Base-by-base conservation (phyloP, 2,888 invertebrate genomes). In the Acleris cristana region DNA sequence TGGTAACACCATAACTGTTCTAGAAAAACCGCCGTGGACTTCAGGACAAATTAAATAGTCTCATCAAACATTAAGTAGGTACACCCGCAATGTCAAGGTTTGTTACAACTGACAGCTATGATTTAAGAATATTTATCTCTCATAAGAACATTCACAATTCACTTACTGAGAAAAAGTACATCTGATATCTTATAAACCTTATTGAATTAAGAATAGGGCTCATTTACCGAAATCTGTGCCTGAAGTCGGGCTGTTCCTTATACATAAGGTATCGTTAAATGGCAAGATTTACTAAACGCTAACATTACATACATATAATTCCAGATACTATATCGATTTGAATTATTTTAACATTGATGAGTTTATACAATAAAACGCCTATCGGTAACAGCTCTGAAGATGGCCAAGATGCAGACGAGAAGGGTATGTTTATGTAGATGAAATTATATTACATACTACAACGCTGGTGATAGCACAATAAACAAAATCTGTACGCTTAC, bases 231-330 rank as follows among this genome's bases (percentile, higher is more conserved):
- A n/a, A 30, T 44, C 26, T 34, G 65, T 56, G 51, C 49, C 76
- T 72, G 75, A 82, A 84, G 79, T 75, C 82, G 76, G 74, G 75
- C 77, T 78, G 81, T 83, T 85, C 79, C 66, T 73, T 76, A 76
- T 80, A 85, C 86, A 88, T 82, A 86, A 86, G 78, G 83, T 84
- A 76, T 82, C 70, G 76, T 80, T 80, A 87, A 84, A 89, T 90
- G 91, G 91, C 91, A 91, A 90, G 90, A 88, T 80, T 88, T 84
- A 85, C 83, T 89, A 91, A 92, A 92, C 92, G 92, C 92, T 92
- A 92, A 92, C 92, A 91, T 90, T 86, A 76, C 78, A 75, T 63
- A 71, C 63, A 80, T 79, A 79, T 70, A 78, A 77, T 48, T 71
- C 66, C 68, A 64, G 69, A 73, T 71, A 75, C 60, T 71, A 70